A percentile compares a stretch with the other conserved stretches of the same genome.
phyloP scores from a whole-genome alignment of 1,140 invertebrate genomes.

The Limonius californicus region DNA sequence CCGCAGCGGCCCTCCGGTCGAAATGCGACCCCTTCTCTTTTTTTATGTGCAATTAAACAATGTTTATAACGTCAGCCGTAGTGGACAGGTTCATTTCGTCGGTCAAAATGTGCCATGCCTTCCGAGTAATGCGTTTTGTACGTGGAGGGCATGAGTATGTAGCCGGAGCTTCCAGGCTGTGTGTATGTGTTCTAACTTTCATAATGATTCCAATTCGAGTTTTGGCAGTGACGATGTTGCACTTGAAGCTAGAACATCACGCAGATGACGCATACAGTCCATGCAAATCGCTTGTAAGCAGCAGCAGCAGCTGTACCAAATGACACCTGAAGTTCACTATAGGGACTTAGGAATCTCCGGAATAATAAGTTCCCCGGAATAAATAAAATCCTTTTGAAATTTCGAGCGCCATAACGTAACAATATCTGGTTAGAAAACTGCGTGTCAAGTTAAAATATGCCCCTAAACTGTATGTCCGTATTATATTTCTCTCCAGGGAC shows the following conservation, averaged over 20 bases:
- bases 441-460: not conserved
- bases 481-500: not conserved
- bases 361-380: not conserved
- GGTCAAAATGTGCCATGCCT: not conserved
- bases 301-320: constrained; percentile 25
- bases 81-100: not conserved
- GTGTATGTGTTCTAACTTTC: not conserved
- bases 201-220: not conserved
- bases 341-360: not conserved
- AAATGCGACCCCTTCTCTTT: not conserved
- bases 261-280: constrained; percentile 26
- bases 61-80: not conserved
- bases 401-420: not conserved
- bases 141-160: not conserved
- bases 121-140: too few species aligned
- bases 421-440: not conserved
- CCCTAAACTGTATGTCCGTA: not conserved
- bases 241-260: constrained; percentile 6
- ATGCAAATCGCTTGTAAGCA: constrained; percentile 31
- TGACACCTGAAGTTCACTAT: constrained; percentile 23
- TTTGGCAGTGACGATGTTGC: not conserved
- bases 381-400: not conserved
- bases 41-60: not conserved
- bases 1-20: not conserved
- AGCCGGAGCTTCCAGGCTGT: not conserved